phyloP scores from a whole-genome alignment of 2,888 invertebrate species.

The Rotaria sp. region DNA sequence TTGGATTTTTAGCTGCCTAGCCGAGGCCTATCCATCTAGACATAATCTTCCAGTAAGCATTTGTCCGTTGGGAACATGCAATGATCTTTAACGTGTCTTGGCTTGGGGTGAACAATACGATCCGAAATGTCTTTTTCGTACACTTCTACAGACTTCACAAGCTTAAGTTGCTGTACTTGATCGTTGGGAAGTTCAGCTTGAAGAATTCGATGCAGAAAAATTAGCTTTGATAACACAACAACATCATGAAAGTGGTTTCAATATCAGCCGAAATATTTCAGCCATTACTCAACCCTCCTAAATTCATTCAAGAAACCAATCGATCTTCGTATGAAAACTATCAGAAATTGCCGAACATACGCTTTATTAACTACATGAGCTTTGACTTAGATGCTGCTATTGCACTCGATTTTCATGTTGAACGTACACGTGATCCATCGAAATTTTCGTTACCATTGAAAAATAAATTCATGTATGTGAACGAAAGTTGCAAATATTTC shows the following conservation, averaged over 20 bases:
- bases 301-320: background rate
- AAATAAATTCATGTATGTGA: slow-evolving; percentile 66
- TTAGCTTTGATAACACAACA: slow-evolving; percentile 33
- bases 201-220: background rate
- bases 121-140: background rate
- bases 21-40: background rate
- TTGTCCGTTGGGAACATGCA: slow-evolving; percentile 89
- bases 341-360: background rate
- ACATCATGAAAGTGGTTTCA: too few species aligned
- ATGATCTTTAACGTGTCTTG: slow-evolving; percentile 85
- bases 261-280: too few species aligned
- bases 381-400: slow-evolving; percentile 97
- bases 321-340: background rate
- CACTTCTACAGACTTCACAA: background rate
- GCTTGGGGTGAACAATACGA: slow-evolving; percentile 91
- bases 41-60: slow-evolving; percentile 75
- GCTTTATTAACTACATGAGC: slow-evolving; percentile 75
- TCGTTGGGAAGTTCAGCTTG: background rate
- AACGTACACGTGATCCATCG: slow-evolving; percentile 72
- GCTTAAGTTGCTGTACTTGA: background rate
- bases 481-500: background rate
- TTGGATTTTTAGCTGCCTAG: slow-evolving; percentile 75
- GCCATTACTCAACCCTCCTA: slow-evolving; percentile 55
- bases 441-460: slow-evolving; percentile 76
- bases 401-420: slow-evolving; percentile 94